A percentile compares a stretch with the other conserved stretches of the same genome.
Evolutionary conservation across 2,797 vertebrate genomes (phyloP).

Genomic region (Gymnothorax reevesii): DNA sequence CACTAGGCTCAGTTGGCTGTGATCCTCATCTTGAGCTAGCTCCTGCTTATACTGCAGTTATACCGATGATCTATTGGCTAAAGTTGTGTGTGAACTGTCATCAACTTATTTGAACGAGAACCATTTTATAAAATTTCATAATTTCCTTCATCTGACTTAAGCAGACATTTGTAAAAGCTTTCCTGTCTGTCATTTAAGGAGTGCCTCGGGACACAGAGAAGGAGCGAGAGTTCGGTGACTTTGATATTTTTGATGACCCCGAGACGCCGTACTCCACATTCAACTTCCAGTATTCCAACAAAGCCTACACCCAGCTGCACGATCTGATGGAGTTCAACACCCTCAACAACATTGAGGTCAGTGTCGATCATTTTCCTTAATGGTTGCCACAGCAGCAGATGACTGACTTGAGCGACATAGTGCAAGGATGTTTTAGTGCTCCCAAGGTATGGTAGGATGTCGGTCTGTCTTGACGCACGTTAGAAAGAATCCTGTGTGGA

Average conservation of each 20-base stretch:
- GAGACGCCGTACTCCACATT: slow-evolving; percentile 94
- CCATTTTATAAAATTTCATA: background rate
- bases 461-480: background rate
- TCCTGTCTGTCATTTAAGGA: slow-evolving; percentile 62
- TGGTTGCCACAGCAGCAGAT: background rate
- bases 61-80: background rate
- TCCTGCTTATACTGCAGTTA: background rate
- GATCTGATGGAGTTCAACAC: slow-evolving; percentile 98
- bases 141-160: background rate
- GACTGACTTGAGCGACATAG: background rate
- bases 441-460: background rate
- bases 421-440: background rate
- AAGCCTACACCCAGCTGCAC: slow-evolving; percentile 88
- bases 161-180: background rate
- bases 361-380: slow-evolving; percentile 44
- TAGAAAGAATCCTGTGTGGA: background rate
- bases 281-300: slow-evolving; percentile 94
- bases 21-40: background rate
- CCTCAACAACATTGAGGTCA: slow-evolving; percentile 92
- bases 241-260: slow-evolving; percentile 96
- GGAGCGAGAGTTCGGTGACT: slow-evolving; percentile 91
- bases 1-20: background rate
- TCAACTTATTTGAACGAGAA: background rate
- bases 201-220: slow-evolving; percentile 84
- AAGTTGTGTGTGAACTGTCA: background rate